Conservation (phyloP, 2,113 vertebrate species). For the Isichthys henryi region DNA sequence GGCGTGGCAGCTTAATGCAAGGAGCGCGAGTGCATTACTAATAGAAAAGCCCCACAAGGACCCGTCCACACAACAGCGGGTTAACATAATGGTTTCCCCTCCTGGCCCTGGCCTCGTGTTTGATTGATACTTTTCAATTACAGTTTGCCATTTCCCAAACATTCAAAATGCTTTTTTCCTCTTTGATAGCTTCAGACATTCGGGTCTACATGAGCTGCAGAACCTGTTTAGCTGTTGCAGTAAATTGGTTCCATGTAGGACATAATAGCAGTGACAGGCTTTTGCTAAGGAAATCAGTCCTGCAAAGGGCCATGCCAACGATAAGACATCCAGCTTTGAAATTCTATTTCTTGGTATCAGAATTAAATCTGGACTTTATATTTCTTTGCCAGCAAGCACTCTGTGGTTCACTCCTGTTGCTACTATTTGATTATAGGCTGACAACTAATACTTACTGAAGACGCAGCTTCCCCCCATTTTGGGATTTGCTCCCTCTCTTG, state of each 20-base stretch:
- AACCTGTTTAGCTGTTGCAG: constrained; percentile 94
- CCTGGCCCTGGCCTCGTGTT: constrained; percentile 76
- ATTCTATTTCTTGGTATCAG: constrained; percentile 99
- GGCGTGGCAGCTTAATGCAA: constrained; percentile 49
- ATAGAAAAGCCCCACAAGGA: constrained; percentile 62
- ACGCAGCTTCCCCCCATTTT: constrained; percentile 67
- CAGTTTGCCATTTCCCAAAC: constrained; percentile 86
- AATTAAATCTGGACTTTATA: constrained; percentile 99
- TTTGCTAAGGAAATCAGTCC: constrained; percentile 99
- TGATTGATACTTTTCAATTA: constrained; percentile 99
- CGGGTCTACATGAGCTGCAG: constrained; percentile 82
- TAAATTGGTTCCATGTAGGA: constrained; percentile 99
- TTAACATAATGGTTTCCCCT: constrained; percentile 67
- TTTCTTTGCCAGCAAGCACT: constrained; percentile 83
- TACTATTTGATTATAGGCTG: constrained; percentile 82
- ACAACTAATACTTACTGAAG: constrained; percentile 83
- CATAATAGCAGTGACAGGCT: constrained; percentile 98
- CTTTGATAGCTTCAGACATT: constrained; percentile 95
- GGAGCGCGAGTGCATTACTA: constrained; percentile 60
- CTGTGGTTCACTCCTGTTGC: constrained; percentile 71
- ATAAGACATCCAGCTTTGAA: constrained; percentile 99
- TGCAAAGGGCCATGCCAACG: constrained; percentile 90
- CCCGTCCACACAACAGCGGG: constrained; percentile 53
- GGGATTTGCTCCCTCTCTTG: constrained; percentile 45
- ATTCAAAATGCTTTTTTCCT: constrained; percentile 91